A percentile compares a stretch with the other conserved stretches of the same genome.
phyloP scores from a whole-genome alignment of 2,888 invertebrate genomes.

The Mellilla xanthometata region DNA sequence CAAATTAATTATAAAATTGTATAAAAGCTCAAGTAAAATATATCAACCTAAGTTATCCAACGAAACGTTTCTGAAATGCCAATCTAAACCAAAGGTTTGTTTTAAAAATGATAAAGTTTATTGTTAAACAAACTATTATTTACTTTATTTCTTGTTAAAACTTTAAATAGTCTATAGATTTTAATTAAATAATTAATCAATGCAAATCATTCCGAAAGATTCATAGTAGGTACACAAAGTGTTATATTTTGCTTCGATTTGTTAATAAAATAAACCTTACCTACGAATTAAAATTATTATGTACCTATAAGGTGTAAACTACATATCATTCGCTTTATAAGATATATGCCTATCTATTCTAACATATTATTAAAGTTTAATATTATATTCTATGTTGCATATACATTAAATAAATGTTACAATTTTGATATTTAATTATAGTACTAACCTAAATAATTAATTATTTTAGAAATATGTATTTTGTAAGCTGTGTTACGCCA shows the following conservation, averaged over 20 bases:
- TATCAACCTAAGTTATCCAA: too few relatives aligned
- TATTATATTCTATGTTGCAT: slow-evolving; percentile 58
- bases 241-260: slow-evolving; percentile 60
- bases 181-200: too few relatives aligned
- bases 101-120: too few relatives aligned
- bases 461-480: slow-evolving; percentile 34
- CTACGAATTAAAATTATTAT: slow-evolving; percentile 37
- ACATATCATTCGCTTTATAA: slow-evolving; percentile 83
- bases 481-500: slow-evolving; percentile 29
- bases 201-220: slow-evolving; percentile 50
- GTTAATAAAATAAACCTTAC: slow-evolving; percentile 33
- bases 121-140: too few relatives aligned
- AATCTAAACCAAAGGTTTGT: too few relatives aligned
- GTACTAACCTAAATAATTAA: slow-evolving; percentile 19
- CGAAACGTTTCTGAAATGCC: too few relatives aligned
- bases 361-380: slow-evolving; percentile 52
- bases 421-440: slow-evolving; percentile 30
- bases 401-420: slow-evolving; percentile 28
- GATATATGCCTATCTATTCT: slow-evolving; percentile 56
- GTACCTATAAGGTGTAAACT: slow-evolving; percentile 61
- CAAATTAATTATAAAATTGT: too few relatives aligned
- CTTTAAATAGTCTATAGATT: background rate
- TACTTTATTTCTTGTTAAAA: background rate
- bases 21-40: too few relatives aligned
- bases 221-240: slow-evolving; percentile 45